phyloP scores from a whole-genome alignment of 2,113 vertebrate genomes.

The Corynorhinus townsendii region DNA sequence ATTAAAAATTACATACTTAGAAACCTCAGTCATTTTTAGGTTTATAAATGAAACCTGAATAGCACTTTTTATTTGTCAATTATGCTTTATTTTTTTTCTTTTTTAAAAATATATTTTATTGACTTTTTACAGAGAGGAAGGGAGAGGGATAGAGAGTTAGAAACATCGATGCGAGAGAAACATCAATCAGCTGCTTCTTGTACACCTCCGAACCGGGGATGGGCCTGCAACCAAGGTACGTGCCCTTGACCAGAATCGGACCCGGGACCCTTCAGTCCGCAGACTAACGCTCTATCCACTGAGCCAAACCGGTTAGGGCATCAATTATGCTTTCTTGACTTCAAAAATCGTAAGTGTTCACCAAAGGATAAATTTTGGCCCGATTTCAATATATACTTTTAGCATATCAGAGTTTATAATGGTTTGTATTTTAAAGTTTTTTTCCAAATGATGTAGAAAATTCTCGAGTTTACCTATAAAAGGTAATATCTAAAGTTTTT shows the following conservation, averaged over 20 bases:
- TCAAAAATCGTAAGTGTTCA: neutral
- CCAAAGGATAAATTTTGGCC: neutral
- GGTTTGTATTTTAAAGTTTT: neutral
- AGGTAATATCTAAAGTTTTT: neutral
- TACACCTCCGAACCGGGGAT: too few species aligned
- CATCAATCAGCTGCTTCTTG: too few species aligned
- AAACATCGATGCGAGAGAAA: too few species aligned
- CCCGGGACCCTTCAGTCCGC: too few species aligned
- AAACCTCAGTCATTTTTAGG: neutral
- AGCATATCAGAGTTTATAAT: neutral
- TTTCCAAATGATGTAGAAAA: slow-evolving; percentile 17
- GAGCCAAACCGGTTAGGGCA: too few species aligned
- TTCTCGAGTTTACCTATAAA: neutral
- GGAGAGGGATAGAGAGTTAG: too few species aligned
- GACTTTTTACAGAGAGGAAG: too few species aligned
- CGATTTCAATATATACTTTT: slow-evolving; percentile 24
- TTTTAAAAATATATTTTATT: too few species aligned
- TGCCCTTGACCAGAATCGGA: too few species aligned
- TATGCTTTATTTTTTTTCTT: too few species aligned
- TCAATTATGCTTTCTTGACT: slow-evolving; percentile 8
- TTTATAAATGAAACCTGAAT: slow-evolving; percentile 22
- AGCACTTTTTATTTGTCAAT: slow-evolving; percentile 4
- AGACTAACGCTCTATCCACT: too few species aligned
- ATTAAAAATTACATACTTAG: slow-evolving; percentile 8
- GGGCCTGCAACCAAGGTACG: too few species aligned